Percentiles rank a stretch among this genome's conserved stretches.
These are phyloP conservation scores for Lamprologus lemairii DNA, from an alignment of 2,113 vertebrate species.

Conservation along the genomic window DNA sequence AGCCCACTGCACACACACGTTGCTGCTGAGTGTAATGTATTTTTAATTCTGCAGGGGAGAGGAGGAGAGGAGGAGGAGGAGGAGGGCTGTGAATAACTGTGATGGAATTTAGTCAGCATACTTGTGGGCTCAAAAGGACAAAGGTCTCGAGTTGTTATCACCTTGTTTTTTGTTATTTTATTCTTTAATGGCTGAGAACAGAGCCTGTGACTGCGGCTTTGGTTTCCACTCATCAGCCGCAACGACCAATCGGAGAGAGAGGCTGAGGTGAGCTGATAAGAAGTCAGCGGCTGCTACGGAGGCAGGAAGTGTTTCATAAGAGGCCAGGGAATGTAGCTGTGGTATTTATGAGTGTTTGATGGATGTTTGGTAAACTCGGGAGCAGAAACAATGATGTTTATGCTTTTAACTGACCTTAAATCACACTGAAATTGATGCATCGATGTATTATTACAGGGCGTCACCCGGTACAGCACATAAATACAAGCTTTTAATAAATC, in stretches of 20 bases:
- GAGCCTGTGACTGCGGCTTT: neutral
- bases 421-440: neutral
- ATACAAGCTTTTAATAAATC: neutral
- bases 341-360: neutral
- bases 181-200: slow-evolving; percentile 3
- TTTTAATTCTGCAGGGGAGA: neutral
- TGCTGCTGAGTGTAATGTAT: neutral
- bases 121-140: slow-evolving; percentile 2
- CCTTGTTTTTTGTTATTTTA: slow-evolving; percentile 57
- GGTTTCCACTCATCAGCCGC: slow-evolving; percentile 10
- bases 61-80: neutral
- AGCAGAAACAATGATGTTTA: neutral
- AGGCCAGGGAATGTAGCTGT: neutral
- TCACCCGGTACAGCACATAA: neutral
- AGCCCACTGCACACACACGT: neutral
- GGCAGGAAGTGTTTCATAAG: slow-evolving; percentile 48
- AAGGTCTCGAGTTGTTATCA: slow-evolving; percentile 33
- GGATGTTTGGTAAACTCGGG: slow-evolving; percentile 1
- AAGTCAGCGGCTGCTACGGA: neutral
- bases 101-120: slow-evolving; percentile 54
- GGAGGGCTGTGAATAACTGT: slow-evolving; percentile 16
- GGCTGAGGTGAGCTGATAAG: slow-evolving; percentile 45
- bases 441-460: fast-evolving
- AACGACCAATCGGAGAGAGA: neutral
- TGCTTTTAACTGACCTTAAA: neutral